Conservation (phyloP, 2,113 vertebrate genomes). For the Gavialis gangeticus region DNA sequence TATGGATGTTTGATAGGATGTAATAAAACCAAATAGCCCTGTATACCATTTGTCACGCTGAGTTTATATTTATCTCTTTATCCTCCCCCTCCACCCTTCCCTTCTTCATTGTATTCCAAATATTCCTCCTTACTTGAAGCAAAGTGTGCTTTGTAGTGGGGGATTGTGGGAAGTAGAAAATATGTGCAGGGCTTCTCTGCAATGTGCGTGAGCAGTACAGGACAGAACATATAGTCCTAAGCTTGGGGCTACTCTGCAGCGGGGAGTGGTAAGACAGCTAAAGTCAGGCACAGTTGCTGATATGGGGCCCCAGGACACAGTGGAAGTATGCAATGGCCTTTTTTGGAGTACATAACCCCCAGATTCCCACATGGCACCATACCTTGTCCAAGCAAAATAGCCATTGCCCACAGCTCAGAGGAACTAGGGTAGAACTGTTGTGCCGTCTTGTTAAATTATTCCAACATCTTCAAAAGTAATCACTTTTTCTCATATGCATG, state of each 20-base stretch:
- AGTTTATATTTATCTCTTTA: slow-evolving; percentile 75
- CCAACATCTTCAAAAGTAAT: not conserved
- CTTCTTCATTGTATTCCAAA: slow-evolving; percentile 74
- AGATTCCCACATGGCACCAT: not conserved
- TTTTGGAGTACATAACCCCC: not conserved
- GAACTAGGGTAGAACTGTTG: not conserved
- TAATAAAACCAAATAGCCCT: slow-evolving; percentile 69
- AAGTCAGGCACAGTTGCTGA: slow-evolving; percentile 67
- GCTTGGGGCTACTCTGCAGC: slow-evolving; percentile 27
- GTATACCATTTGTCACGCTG: slow-evolving; percentile 74
- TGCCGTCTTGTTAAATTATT: not conserved
- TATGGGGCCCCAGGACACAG: slow-evolving; percentile 44
- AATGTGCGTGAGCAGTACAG: slow-evolving; percentile 42
- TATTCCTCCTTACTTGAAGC: slow-evolving; percentile 68
- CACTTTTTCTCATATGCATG: accelerated
- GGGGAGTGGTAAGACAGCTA: slow-evolving; percentile 48
- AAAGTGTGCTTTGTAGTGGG: slow-evolving; percentile 49
- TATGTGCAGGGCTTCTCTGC: slow-evolving; percentile 59
- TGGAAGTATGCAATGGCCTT: slow-evolving; percentile 54
- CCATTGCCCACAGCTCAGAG: not conserved
- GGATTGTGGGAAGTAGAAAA: slow-evolving; percentile 55
- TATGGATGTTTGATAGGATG: slow-evolving; percentile 70
- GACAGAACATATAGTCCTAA: slow-evolving; percentile 60
- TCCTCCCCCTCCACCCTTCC: slow-evolving; percentile 72
- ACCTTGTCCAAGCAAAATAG: not conserved